phyloP scores from a whole-genome alignment of 1,140 invertebrate genomes.

The Lucilia sericata region DNA sequence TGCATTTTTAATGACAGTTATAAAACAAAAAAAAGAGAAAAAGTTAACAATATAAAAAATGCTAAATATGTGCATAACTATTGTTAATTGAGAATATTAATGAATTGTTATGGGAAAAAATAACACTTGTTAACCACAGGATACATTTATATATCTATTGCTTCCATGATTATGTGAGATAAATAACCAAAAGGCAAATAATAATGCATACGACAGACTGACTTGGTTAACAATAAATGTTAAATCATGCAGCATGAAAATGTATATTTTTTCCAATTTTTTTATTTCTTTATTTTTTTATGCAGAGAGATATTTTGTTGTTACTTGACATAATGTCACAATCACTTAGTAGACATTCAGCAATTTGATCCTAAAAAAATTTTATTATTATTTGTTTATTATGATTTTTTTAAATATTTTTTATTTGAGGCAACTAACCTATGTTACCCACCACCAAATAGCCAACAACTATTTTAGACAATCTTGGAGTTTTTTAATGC shows the following conservation, averaged over 20 bases:
- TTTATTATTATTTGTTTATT: not conserved
- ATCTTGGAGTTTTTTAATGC: not conserved
- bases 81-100: constrained; percentile 17
- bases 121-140: constrained; percentile 28
- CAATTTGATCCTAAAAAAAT: not conserved
- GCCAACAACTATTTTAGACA: not conserved
- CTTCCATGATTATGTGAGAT: constrained; percentile 18
- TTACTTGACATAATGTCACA: constrained; percentile 17
- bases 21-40: not conserved
- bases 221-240: not conserved
- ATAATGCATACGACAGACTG: not conserved
- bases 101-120: constrained; percentile 27
- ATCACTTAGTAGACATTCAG: not conserved
- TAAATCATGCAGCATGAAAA: constrained; percentile 26
- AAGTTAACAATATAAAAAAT: not conserved
- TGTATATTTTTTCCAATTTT: not conserved
- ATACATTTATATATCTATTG: not conserved
- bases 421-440: not conserved
- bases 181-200: constrained; percentile 22
- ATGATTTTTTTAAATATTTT: not conserved
- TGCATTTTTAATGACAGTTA: constrained; percentile 1
- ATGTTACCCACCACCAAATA: not conserved
- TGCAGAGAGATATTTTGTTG: not conserved
- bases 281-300: not conserved
- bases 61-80: not conserved